phyloP scores from a whole-genome alignment of 2,113 vertebrate genomes.

The Lanius ludovicianus region DNA sequence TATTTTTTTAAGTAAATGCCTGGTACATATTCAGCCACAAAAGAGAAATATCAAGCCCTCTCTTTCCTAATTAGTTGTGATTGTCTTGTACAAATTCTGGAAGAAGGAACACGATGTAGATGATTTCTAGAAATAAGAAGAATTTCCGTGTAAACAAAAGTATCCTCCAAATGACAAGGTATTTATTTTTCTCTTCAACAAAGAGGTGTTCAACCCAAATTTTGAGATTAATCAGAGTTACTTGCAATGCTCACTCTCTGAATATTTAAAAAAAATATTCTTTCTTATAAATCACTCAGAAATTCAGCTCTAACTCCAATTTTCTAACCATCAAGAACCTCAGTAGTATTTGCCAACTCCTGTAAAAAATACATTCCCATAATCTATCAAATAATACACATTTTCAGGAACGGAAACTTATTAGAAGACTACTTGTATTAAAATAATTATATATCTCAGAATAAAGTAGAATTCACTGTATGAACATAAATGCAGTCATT shows the following conservation, averaged over 20 bases:
- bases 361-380: fast-evolving
- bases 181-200: neutral
- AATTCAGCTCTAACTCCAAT: neutral
- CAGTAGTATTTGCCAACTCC: neutral
- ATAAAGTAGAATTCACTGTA: neutral
- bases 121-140: neutral
- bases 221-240: neutral
- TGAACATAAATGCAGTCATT: neutral
- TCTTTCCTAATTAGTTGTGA: neutral
- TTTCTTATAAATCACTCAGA: neutral
- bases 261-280: neutral
- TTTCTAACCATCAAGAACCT: neutral
- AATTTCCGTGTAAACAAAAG: neutral
- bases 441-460: neutral
- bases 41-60: neutral
- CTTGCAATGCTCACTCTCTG: neutral
- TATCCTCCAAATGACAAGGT: neutral
- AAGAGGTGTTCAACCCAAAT: neutral
- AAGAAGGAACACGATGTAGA: neutral
- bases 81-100: neutral
- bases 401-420: neutral
- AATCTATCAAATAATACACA: neutral
- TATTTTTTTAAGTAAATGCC: neutral
- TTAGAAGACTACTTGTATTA: neutral
- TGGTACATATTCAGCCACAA: neutral